phyloP scores from a whole-genome alignment of 2,797 vertebrate genomes.

The Spheniscus humboldti region DNA sequence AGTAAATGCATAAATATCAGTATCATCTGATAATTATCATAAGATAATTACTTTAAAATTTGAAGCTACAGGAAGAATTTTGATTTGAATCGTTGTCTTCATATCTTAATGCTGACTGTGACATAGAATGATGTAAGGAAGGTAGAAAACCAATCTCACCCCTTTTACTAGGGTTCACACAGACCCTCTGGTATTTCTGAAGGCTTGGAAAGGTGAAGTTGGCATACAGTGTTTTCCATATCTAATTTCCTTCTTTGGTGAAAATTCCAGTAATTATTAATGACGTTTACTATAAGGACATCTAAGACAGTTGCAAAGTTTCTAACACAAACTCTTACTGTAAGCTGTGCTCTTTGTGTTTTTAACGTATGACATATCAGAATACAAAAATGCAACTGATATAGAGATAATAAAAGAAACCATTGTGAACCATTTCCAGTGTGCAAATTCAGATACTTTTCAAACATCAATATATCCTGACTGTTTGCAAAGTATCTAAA shows the following conservation, averaged over 20 bases:
- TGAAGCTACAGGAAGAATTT: neutral
- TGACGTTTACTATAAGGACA: neutral
- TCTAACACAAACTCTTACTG: neutral
- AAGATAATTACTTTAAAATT: neutral
- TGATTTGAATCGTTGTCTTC: neutral
- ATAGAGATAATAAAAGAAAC: neutral
- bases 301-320: neutral
- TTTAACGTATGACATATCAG: neutral
- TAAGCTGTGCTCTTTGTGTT: neutral
- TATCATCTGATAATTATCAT: neutral
- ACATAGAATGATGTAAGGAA: conserved; percentile 7
- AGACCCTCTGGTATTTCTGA: neutral
- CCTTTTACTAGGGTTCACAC: neutral
- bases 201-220: neutral
- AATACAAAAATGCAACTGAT: neutral
- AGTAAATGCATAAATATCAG: neutral
- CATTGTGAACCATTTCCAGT: neutral
- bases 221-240: conserved; percentile 10
- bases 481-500: neutral
- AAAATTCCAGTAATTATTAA: conserved; percentile 10
- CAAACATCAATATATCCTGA: neutral
- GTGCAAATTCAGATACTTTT: neutral
- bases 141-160: conserved; percentile 12
- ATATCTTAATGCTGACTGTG: neutral
- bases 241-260: conserved; percentile 27